These are phyloP conservation scores for Drosophila athabasca DNA, from an alignment of 1,140 invertebrate genomes.

Conservation along the genomic window DNA sequence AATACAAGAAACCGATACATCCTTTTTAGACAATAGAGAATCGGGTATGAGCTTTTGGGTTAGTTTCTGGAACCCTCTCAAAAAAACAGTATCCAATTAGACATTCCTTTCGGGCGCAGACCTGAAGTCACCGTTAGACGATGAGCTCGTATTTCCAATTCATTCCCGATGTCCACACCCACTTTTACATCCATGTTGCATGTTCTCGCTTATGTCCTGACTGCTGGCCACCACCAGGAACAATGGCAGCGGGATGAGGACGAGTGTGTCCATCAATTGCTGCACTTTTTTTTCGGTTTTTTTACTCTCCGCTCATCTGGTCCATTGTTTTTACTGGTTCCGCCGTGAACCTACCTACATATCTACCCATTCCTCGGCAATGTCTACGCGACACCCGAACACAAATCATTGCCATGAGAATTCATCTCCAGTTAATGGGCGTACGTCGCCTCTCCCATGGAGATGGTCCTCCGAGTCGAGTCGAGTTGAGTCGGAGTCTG, in stretches of 20 bases:
- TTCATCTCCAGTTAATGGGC: constrained; percentile 81
- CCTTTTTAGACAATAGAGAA: constrained; percentile 3
- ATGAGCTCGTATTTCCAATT: constrained; percentile 48
- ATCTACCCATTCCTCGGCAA: constrained; percentile 5
- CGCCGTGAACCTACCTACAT: constrained; percentile 1
- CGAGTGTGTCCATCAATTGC: constrained; percentile 62
- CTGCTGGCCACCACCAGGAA: constrained; percentile 22
- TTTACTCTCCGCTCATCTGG: constrained; percentile 48
- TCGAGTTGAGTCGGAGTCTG: constrained; percentile 34
- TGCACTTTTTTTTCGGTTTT: constrained; percentile 50
- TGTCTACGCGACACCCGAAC: constrained; percentile 57
- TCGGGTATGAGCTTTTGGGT: not conserved
- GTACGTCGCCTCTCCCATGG: constrained; percentile 35
- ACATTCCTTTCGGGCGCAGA: no score
- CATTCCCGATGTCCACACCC: constrained; percentile 57
- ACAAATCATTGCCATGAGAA: constrained; percentile 77
- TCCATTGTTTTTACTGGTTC: constrained; percentile 74
- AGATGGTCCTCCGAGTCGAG: no score
- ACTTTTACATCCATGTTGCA: constrained; percentile 63
- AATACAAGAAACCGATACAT: not conserved
- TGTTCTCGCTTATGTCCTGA: constrained; percentile 62
- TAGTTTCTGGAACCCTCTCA: constrained; percentile 17
- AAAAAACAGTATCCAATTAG: constrained; percentile 42
- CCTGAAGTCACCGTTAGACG: constrained; percentile 3
- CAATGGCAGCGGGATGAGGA: constrained; percentile 32